Percentiles rank a stretch among this genome's conserved stretches.
Evolutionary conservation across 2,888 invertebrate genomes (phyloP).

Genomic region (Galerucella nymphaeae): DNA sequence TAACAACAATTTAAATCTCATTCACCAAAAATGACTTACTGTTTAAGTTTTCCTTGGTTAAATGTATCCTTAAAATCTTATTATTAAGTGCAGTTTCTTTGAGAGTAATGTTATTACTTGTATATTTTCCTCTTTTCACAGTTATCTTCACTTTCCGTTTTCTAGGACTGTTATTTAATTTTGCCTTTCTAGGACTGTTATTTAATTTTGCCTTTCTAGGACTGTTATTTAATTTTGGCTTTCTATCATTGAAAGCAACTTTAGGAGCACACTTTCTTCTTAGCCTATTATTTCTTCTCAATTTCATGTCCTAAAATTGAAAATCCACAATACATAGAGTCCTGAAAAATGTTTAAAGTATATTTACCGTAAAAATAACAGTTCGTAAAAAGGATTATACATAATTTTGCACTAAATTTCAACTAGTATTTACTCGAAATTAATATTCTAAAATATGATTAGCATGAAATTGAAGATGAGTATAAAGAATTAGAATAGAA

Average conservation of each 20-base stretch:
- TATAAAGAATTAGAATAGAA: background rate
- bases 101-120: constrained; percentile 39
- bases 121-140: constrained; percentile 40
- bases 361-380: background rate
- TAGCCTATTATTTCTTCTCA: constrained; percentile 16
- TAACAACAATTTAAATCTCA: background rate
- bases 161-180: background rate
- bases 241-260: constrained; percentile 15
- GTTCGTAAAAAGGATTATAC: background rate
- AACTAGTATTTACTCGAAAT: background rate
- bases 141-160: constrained; percentile 1
- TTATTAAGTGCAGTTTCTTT: constrained; percentile 45
- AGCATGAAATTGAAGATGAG: background rate
- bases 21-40: constrained; percentile 37
- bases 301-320: constrained; percentile 24
- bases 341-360: background rate
- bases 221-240: background rate
- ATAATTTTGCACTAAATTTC: background rate
- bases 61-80: constrained; percentile 44
- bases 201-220: too few species aligned
- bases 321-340: background rate
- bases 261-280: constrained; percentile 24
- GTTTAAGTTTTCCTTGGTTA: constrained; percentile 41
- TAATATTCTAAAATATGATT: background rate
- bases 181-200: background rate